Percentiles rank a stretch among this genome's conserved stretches.
Evolutionary conservation across 2,797 vertebrate genomes (phyloP).

Genomic region (Microtus obscurus): DNA sequence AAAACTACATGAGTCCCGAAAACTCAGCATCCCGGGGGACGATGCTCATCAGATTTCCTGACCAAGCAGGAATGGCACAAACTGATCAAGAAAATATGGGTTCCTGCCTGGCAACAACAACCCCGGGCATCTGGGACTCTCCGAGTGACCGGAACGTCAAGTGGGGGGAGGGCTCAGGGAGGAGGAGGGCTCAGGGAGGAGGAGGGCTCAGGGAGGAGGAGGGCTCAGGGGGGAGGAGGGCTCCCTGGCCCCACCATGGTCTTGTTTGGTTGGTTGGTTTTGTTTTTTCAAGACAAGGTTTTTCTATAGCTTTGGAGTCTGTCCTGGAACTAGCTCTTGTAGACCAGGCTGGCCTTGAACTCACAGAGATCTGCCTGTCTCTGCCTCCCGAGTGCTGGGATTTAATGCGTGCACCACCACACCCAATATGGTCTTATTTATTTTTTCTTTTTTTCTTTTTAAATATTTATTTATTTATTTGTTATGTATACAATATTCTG

Average conservation of each 20-base stretch:
- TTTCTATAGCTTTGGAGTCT: no score
- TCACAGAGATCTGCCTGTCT: no score
- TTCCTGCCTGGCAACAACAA: not conserved
- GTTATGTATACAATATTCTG: no score
- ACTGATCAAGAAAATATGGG: not conserved
- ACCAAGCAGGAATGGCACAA: not conserved
- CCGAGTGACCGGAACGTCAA: not conserved
- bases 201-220: not conserved
- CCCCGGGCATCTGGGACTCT: not conserved
- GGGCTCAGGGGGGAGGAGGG: not conserved
- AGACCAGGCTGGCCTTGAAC: no score
- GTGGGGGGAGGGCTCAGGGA: no score
- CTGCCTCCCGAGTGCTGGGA: no score
- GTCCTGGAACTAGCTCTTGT: no score
- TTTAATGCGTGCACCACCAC: no score
- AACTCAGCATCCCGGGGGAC: not conserved
- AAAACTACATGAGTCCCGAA: conserved; percentile 34
- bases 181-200: accelerated
- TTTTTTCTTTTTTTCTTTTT: no score
- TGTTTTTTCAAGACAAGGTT: not conserved
- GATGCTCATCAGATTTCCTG: not conserved
- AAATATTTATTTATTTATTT: no score
- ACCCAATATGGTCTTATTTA: no score
- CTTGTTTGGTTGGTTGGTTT: no score
- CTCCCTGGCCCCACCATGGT: not conserved